phyloP scores from a whole-genome alignment of 2,797 vertebrate genomes.

The Avahi laniger region DNA sequence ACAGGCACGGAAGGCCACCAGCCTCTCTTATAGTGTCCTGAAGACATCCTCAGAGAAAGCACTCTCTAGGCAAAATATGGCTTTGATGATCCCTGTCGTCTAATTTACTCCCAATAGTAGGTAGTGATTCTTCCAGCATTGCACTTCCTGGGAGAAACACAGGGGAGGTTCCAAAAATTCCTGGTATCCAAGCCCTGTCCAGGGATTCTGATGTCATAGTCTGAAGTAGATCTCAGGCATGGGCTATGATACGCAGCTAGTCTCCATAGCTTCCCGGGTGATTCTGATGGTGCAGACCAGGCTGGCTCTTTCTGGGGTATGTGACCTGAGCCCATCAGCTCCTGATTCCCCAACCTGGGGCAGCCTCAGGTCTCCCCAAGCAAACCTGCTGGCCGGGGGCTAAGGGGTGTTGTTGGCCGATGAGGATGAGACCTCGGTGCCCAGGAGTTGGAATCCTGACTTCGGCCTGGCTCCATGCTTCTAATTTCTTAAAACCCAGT shows the following conservation, averaged over 20 bases:
- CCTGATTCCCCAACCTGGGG: background rate
- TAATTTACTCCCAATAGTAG: background rate
- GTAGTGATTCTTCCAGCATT: background rate
- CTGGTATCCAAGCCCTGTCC: background rate
- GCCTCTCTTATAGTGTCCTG: accelerated
- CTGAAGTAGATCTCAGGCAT: background rate
- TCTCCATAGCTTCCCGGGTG: background rate
- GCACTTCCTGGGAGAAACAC: background rate
- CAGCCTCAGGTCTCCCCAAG: background rate
- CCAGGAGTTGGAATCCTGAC: background rate
- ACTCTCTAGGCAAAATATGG: background rate
- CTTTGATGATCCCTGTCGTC: background rate
- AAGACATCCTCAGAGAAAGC: background rate
- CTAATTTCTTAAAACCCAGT: background rate
- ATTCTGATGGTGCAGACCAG: background rate
- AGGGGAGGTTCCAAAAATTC: background rate
- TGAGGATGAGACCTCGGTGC: background rate
- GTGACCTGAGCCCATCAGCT: background rate
- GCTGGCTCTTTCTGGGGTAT: background rate
- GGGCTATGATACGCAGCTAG: background rate
- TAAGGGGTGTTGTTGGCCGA: background rate
- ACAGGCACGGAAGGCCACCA: background rate
- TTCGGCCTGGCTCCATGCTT: background rate
- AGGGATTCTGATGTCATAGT: background rate
- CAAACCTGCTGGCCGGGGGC: background rate